Evolutionary conservation across 2,888 invertebrate species (phyloP), one percentile per base, ranked within the genome.

Genomic region (Drosophila monieri): DNA sequence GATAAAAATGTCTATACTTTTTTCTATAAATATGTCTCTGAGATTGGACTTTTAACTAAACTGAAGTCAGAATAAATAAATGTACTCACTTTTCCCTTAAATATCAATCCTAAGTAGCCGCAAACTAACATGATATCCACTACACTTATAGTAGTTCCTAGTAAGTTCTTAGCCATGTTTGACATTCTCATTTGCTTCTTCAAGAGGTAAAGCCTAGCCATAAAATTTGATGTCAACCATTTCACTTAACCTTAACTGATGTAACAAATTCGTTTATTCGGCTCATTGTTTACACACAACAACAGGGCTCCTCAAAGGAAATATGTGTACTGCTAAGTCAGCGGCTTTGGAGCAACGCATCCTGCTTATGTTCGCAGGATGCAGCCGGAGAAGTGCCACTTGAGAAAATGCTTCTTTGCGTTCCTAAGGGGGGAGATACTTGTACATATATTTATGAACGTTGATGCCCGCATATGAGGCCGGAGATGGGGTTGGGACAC

Each of bases 361-460:
- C 85, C 85, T 85, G 78, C 70, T 75, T 58, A 78, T 78, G 80
- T 59, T 67, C 68, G 76, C 88, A 85, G 88, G 85, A 87, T 80
- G 81, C 86, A 86, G 84, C 56, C 52, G 80, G 77, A 86, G 80
- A 88, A 84, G 88, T 73, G 69, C 55, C 73, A 64, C 88, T 83
- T 75, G 66, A 85, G 77, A 64, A 85, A 85, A 79, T 72, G 77
- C 85, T 87, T 74, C 54, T 80, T 73, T 60, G 21, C 21, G 15
- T 21, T 18, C 3, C 57, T 66, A 54, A 44, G 49, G 46, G 15
- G 10, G 27, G 27, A 18, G 21, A 32, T 23, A 12, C 18, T n/a
- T 49, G 18, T 35, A 18, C 43, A 43, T 21, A 43, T 21, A 43
- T 43, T 15, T 41, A 9, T 15, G 18, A 15, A 41, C 41, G 18